Evolutionary conservation across 2,797 vertebrate genomes (phyloP).

Genomic region (Ceyx erithaca): DNA sequence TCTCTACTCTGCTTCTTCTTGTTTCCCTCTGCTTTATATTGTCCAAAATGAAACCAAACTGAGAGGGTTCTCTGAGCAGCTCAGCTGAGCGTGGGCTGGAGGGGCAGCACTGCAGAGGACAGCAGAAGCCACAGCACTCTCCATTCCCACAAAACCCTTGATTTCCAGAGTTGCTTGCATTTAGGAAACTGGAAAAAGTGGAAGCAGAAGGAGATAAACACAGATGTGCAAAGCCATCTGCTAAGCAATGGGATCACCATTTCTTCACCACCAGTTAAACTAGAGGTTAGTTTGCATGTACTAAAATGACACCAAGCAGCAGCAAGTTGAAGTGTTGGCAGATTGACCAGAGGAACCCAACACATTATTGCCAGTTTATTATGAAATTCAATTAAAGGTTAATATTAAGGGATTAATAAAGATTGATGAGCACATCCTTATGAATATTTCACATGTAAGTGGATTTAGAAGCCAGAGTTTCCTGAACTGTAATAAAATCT

Average conservation of each 20-base stretch:
- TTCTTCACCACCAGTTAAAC: background rate
- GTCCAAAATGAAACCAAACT: background rate
- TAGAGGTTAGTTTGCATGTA: background rate
- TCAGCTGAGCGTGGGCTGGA: accelerated
- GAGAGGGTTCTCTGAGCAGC: background rate
- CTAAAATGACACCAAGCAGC: background rate
- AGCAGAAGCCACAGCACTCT: background rate
- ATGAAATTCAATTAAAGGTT: conserved; percentile 4
- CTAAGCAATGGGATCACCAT: accelerated
- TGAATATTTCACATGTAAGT: background rate
- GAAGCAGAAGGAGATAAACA: background rate
- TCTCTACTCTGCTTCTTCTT: background rate
- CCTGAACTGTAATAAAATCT: background rate
- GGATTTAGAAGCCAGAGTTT: background rate
- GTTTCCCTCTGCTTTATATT: background rate
- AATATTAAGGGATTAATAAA: background rate
- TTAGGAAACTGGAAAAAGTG: background rate
- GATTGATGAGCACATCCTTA: background rate
- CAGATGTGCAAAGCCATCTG: accelerated
- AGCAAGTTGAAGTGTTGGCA: background rate
- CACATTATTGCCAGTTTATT: background rate
- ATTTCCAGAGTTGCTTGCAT: background rate
- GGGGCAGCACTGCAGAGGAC: background rate
- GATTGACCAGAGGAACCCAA: background rate
- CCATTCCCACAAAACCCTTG: background rate